Evolutionary conservation across 1,140 invertebrate genomes (phyloP).

Genomic region (Mylabris phalerata): DNA sequence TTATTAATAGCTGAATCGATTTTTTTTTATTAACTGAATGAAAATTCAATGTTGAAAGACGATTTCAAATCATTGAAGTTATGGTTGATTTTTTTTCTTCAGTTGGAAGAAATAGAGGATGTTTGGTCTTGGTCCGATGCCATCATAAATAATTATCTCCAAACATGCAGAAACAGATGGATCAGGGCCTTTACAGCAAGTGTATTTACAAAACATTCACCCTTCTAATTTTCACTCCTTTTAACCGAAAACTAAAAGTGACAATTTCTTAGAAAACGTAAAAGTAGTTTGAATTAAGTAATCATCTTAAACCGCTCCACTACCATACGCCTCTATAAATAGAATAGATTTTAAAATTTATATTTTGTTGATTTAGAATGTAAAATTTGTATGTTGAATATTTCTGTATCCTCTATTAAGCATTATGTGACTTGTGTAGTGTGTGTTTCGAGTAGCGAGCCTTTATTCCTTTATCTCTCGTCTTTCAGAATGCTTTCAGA

Average conservation of each 20-base stretch:
- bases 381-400: conserved; percentile 27
- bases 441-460: conserved; percentile 29
- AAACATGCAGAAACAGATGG: conserved; percentile 17
- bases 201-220: background rate
- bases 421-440: conserved; percentile 34
- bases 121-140: conserved; percentile 10
- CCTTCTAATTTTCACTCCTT: conserved; percentile 3
- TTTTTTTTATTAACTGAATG: too few relatives aligned
- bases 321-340: background rate
- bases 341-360: conserved; percentile 11
- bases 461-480: conserved; percentile 38
- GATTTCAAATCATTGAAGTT: too few relatives aligned
- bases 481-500: conserved; percentile 37
- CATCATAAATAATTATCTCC: conserved; percentile 15
- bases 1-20: too few relatives aligned
- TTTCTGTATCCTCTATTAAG: conserved; percentile 34
- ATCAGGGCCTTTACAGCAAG: conserved; percentile 16
- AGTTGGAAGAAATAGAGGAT: conserved; percentile 6
- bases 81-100: too few relatives aligned
- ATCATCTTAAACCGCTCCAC: background rate
- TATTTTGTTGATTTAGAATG: conserved; percentile 34
- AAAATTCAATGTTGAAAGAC: too few relatives aligned
- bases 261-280: background rate
- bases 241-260: background rate
- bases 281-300: background rate